A percentile compares a stretch with the other conserved stretches of the same genome.
Conservation (phyloP, 2,888 invertebrate genomes). For the Microctonus aethiopoides region DNA sequence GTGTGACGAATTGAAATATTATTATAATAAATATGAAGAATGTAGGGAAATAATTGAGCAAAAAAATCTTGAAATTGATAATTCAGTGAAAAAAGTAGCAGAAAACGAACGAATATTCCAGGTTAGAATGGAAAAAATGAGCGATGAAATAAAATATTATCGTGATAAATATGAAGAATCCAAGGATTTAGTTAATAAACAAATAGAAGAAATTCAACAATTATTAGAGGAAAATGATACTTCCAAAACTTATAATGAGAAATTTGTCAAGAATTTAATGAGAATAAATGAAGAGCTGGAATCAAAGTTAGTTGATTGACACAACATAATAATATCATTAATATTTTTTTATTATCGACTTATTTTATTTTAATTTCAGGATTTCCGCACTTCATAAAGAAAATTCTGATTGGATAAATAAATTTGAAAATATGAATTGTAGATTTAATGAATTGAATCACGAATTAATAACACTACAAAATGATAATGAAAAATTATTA, state of each 20-base stretch:
- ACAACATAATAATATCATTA: too few species aligned
- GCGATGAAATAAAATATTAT: not conserved
- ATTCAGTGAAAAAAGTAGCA: not conserved
- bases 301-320: slow-evolving; percentile 13
- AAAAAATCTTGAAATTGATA: not conserved
- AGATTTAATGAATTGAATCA: not conserved
- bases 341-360: not conserved
- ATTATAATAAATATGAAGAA: not conserved
- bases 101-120: not conserved
- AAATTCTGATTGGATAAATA: slow-evolving; percentile 12
- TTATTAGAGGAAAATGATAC: slow-evolving; percentile 1
- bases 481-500: slow-evolving; percentile 10
- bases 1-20: not conserved
- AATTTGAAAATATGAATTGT: slow-evolving; percentile 10
- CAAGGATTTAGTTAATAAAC: slow-evolving; percentile 8
- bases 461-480: not conserved
- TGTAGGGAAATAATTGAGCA: slow-evolving; percentile 1
- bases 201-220: slow-evolving; percentile 8
- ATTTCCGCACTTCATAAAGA: slow-evolving; percentile 12
- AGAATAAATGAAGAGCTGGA: not conserved
- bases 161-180: not conserved
- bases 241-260: not conserved
- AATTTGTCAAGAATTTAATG: slow-evolving; percentile 5
- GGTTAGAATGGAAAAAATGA: not conserved
- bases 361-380: slow-evolving; percentile 8